phyloP scores from a whole-genome alignment of 2,113 vertebrate genomes.

The Xiphorhynchus elegans region DNA sequence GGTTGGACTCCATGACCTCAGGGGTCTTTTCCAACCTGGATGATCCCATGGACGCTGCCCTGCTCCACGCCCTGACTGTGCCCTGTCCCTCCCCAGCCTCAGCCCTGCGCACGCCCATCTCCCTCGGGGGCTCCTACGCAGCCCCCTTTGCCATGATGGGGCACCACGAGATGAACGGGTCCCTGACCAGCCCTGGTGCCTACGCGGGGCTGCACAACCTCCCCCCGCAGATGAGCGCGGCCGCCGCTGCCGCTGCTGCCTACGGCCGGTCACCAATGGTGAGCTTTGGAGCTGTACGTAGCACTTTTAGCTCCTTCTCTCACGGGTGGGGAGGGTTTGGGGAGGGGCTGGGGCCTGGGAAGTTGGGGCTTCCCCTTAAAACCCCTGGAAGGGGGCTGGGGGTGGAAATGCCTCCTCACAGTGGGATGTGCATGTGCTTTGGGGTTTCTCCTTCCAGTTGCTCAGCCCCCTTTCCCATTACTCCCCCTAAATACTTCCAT shows the following conservation, averaged over 20 bases:
- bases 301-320: conserved; percentile 74
- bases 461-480: too few species aligned
- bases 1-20: not conserved
- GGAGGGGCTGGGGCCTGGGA: not conserved
- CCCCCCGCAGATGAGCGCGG: conserved; percentile 91
- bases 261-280: conserved; percentile 93
- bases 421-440: rapidly evolving
- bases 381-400: rapidly evolving
- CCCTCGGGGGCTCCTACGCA: conserved; percentile 88
- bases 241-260: conserved; percentile 85
- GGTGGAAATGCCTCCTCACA: rapidly evolving
- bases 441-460: rapidly evolving
- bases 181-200: conserved; percentile 87
- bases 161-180: conserved; percentile 95
- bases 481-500: rapidly evolving
- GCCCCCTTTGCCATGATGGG: conserved; percentile 94
- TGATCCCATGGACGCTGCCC: not conserved
- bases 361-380: not conserved
- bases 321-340: not conserved
- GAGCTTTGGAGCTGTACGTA: conserved; percentile 82
- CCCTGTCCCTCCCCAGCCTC: conserved; percentile 73
- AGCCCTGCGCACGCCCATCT: conserved; percentile 88
- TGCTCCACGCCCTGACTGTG: rapidly evolving
- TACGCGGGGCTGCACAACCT: conserved; percentile 91
- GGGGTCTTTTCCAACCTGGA: not conserved